phyloP scores from a whole-genome alignment of 2,888 invertebrate species.

The Tribolium freemani region DNA sequence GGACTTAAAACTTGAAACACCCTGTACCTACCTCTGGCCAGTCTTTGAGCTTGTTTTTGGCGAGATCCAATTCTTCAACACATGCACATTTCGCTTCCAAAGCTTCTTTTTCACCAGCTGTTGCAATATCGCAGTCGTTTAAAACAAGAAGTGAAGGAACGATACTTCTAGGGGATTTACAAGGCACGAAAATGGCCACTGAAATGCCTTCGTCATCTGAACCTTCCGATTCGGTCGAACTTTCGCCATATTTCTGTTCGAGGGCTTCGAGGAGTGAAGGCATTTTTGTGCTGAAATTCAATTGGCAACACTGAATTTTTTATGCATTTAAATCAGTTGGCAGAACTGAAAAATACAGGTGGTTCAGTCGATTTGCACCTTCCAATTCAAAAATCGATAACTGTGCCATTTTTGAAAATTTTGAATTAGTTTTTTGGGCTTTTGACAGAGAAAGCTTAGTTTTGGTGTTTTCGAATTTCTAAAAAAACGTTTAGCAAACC shows the following conservation, averaged over 20 bases:
- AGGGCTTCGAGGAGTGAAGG: constrained; percentile 91
- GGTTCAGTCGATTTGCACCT: no score
- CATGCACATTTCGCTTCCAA: constrained; percentile 87
- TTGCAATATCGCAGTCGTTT: constrained; percentile 92
- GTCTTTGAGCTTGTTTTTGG: constrained; percentile 90
- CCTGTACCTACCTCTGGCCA: constrained; percentile 82
- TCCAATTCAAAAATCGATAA: no score
- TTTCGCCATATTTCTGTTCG: constrained; percentile 85
- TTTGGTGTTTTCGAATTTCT: no score
- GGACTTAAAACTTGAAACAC: no score
- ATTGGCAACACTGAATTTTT: not conserved
- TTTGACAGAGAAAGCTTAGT: no score
- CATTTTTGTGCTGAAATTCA: constrained; percentile 71
- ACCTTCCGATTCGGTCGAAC: constrained; percentile 73
- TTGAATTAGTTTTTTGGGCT: no score
- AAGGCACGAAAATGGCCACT: constrained; percentile 89
- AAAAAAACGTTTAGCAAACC: no score
- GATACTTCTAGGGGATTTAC: constrained; percentile 81
- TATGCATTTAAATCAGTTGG: no score
- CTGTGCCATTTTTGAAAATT: no score
- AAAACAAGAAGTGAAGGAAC: constrained; percentile 89
- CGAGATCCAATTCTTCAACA: constrained; percentile 94
- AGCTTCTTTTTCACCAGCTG: constrained; percentile 86
- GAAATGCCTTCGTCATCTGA: constrained; percentile 77
- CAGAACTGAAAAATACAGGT: no score